Evolutionary conservation across 2,888 invertebrate genomes (phyloP), one percentile per base, ranked within the genome.

Genomic region (Zele albiditarsus): DNA sequence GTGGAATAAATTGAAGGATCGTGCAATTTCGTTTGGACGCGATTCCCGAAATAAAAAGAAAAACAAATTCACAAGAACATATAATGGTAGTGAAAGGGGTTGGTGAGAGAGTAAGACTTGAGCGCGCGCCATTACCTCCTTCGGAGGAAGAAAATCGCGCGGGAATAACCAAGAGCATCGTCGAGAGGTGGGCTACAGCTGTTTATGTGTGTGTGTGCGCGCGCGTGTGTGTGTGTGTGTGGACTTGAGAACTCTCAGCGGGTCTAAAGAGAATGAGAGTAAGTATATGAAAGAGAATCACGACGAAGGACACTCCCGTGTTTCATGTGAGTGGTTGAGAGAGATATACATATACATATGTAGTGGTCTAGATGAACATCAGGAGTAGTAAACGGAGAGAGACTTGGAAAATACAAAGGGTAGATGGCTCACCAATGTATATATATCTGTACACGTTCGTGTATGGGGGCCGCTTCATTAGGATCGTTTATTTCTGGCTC

Each of bases 401-500:
- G 58, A 69, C 60, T 58, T 49, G 66, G 27, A 72, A 49, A 53
- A 69, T 25, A 77, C 49, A 76, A 72, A 75, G 73, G 73, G 66
- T 70, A 65, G 60, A 46, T 71, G 78, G 75, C 68, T 2, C 4
- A 53, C 49, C 5, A n/a, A 4, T 53, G 20, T 23, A 46, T 16
- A 53, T 53, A 6, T 53, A 20, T 53, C 3, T 23, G n/a, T 53
- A 53, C 20, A 53, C n/a, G 20, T 20, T n/a, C 63, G 60, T 57
- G 68, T 73, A 69, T 77, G 77, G 78, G 78, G 75, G 76, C 79
- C 75, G 79, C 79, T 81, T 81, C 78, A 77, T 79, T 81, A 79
- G 77, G 79, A 80, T 78, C 77, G 75, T 79, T 80, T 81, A 81
- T 81, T 81, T 79, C 78, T 73, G 80, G 80, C 79, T 78, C 49